Evolutionary conservation across 2,797 vertebrate species (phyloP).

Genomic region (Cebuella pygmaea): DNA sequence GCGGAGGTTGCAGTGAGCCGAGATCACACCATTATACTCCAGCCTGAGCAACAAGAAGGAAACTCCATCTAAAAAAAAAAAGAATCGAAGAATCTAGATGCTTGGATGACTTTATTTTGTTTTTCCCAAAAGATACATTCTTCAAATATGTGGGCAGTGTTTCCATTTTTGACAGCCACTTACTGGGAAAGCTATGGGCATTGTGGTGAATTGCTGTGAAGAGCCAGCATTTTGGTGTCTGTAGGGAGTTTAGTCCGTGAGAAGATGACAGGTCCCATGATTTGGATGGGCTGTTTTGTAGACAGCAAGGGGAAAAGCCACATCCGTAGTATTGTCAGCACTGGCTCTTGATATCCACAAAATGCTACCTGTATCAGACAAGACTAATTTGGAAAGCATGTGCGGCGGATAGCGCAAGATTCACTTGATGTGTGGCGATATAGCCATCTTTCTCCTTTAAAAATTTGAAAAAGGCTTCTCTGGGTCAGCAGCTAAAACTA

Average conservation of each 20-base stretch:
- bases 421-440: slow-evolving; percentile 91
- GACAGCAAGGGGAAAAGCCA: slow-evolving; percentile 90
- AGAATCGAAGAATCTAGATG: slow-evolving; percentile 95
- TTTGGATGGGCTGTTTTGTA: slow-evolving; percentile 89
- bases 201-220: slow-evolving; percentile 88
- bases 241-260: slow-evolving; percentile 92
- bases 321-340: slow-evolving; percentile 86
- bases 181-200: slow-evolving; percentile 91
- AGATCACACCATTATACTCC: not conserved
- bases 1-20: not conserved
- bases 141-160: slow-evolving; percentile 92
- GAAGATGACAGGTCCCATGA: slow-evolving; percentile 91
- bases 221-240: slow-evolving; percentile 92
- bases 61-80: not conserved
- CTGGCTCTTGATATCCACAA: slow-evolving; percentile 85
- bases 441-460: slow-evolving; percentile 92
- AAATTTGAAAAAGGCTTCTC: slow-evolving; percentile 93
- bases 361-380: slow-evolving; percentile 81
- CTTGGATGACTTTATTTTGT: slow-evolving; percentile 89
- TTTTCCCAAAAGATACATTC: slow-evolving; percentile 90
- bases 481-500: slow-evolving; percentile 91
- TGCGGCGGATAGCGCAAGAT: slow-evolving; percentile 86
- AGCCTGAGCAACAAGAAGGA: not conserved
- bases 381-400: slow-evolving; percentile 87
- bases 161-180: slow-evolving; percentile 95